Base-by-base conservation (phyloP, 2,797 vertebrate species). In the Muscicapa comitata region DNA sequence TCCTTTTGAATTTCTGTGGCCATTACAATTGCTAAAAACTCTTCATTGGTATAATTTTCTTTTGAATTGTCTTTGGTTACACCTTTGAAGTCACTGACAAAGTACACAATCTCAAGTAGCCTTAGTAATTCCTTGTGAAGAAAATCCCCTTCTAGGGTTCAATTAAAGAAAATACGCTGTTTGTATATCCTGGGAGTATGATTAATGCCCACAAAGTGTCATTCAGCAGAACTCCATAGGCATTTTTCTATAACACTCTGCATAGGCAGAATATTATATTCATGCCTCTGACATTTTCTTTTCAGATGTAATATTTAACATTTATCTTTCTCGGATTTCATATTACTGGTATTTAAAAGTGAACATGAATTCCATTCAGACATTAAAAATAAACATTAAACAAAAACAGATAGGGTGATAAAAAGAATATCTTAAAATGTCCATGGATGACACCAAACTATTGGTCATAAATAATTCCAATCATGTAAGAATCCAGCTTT, bases 291-390 rank as follows among this genome's bases (percentile, higher is more conserved):
- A 80, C 6, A 73, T 85, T 91, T 94, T 93, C 70, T 78, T 72
- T 85, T 66, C 58, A 58, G 18, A 35, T 50, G 6, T 17, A 54
- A 54, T 37, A 4, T 57, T 90, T 88, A 87, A 73, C 71, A 76
- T 73, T 88, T 66, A 35, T 54, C 35, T 76, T 85, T 55, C 33
- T 48, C 59, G 24, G 77, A 83, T 82, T 95, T 76, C 47, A 24
- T 79, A 50, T 82, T 89, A 59, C 37, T 76, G 55, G 29, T 91
- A 79, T 73, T 95, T 85, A 78, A 91, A 92, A 89, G 29, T 57
- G 48, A 74, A 55, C 29, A 43, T 10, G 3, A 77, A 86, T 86
- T 88, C 23, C 15, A 59, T 65, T 55, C 88, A 84, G 33, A 50
- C 29, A 57, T 71, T 67, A 28, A 92, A 93, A 86, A 51, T 43